A percentile compares a stretch with the other conserved stretches of the same genome.
phyloP scores from a whole-genome alignment of 2,797 vertebrate species.

The Bovichtus variegatus region DNA sequence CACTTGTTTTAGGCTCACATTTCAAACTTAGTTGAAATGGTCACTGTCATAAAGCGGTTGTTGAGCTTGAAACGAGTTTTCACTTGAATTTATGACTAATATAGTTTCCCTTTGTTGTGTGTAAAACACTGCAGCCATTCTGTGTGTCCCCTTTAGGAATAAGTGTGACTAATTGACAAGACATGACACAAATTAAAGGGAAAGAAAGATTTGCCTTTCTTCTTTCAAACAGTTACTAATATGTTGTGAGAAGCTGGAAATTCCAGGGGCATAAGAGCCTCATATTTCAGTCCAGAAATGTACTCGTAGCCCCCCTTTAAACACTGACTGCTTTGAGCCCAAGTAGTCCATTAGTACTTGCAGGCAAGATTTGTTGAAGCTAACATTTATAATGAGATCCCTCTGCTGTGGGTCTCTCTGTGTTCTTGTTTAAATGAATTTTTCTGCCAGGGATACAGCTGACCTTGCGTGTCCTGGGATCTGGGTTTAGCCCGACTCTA shows the following conservation, averaged over 20 bases:
- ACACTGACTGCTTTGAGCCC: slow-evolving; percentile 16
- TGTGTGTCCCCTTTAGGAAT: slow-evolving; percentile 30
- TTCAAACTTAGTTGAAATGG: not conserved
- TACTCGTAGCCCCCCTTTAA: not conserved
- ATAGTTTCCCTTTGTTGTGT: slow-evolving; percentile 4
- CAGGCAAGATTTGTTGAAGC: slow-evolving; percentile 9
- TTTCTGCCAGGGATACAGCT: slow-evolving; percentile 9
- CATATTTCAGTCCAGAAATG: slow-evolving; percentile 38
- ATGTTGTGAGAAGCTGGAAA: slow-evolving; percentile 45
- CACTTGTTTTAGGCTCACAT: not conserved
- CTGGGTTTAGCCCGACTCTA: not conserved
- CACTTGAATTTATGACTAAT: slow-evolving; percentile 13
- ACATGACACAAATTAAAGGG: slow-evolving; percentile 57
- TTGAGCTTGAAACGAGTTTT: slow-evolving; percentile 15
- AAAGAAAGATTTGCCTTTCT: slow-evolving; percentile 16
- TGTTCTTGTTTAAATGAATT: slow-evolving; percentile 28
- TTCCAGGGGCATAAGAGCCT: slow-evolving; percentile 30
- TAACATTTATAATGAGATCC: slow-evolving; percentile 35
- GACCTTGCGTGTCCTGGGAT: slow-evolving; percentile 26
- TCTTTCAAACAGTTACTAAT: slow-evolving; percentile 18
- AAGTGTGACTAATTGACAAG: slow-evolving; percentile 40
- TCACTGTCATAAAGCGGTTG: slow-evolving; percentile 16
- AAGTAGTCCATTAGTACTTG: slow-evolving; percentile 28
- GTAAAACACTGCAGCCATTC: slow-evolving; percentile 13
- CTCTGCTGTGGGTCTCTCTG: slow-evolving; percentile 18